Conservation (phyloP, 2,797 vertebrate genomes). For the Leptoclinus maculatus region DNA sequence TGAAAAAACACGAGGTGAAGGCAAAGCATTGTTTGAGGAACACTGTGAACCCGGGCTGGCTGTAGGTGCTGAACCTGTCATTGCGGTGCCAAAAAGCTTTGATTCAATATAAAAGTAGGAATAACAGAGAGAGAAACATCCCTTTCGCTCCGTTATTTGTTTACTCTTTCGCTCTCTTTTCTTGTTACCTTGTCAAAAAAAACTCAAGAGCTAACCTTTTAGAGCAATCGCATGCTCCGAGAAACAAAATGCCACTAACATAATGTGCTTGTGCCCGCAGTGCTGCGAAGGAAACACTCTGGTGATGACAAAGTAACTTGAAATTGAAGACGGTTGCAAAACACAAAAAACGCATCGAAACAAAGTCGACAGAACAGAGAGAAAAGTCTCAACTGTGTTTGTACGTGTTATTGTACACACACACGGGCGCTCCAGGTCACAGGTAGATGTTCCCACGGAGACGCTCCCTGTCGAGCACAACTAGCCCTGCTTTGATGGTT, state of each 20-base stretch:
- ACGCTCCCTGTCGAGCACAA: slow-evolving; percentile 34
- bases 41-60: slow-evolving; percentile 20
- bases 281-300: slow-evolving; percentile 13
- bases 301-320: slow-evolving; percentile 9
- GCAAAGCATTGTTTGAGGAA: slow-evolving; percentile 17
- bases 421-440: slow-evolving; percentile 56
- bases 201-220: slow-evolving; percentile 34
- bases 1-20: slow-evolving; percentile 25
- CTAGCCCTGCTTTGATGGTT: slow-evolving; percentile 62
- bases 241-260: slow-evolving; percentile 38
- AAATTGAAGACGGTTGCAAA: slow-evolving; percentile 10
- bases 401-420: slow-evolving; percentile 20
- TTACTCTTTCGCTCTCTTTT: slow-evolving; percentile 23
- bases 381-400: background rate
- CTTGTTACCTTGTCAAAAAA: slow-evolving; percentile 42
- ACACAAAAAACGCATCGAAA: background rate
- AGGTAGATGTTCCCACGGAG: slow-evolving; percentile 43
- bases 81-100: slow-evolving; percentile 25
- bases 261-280: slow-evolving; percentile 32
- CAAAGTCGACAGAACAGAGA: background rate
- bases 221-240: slow-evolving; percentile 16
- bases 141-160: slow-evolving; percentile 26
- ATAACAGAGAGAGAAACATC: slow-evolving; percentile 19
- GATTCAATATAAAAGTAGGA: slow-evolving; percentile 23
- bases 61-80: slow-evolving; percentile 42